phyloP scores from a whole-genome alignment of 2,888 invertebrate genomes.

The Ceramica pisi region DNA sequence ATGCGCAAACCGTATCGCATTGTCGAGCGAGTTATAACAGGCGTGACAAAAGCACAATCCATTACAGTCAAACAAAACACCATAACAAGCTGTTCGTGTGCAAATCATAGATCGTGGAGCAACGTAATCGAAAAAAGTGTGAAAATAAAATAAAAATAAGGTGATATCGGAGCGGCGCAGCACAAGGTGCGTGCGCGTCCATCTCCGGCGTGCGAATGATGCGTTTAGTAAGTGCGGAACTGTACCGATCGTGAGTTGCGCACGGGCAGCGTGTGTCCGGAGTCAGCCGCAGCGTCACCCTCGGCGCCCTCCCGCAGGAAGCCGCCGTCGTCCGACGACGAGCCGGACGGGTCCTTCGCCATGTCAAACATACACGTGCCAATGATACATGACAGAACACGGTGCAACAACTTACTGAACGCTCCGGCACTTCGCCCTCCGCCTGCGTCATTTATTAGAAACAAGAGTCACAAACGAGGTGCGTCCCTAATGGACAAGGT shows the following conservation, averaged over 20 bases:
- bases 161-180: slow-evolving; percentile 61
- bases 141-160: slow-evolving; percentile 68
- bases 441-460: slow-evolving; percentile 68
- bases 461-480: slow-evolving; percentile 69
- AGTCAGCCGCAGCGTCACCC: slow-evolving; percentile 78
- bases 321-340: slow-evolving; percentile 90
- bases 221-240: slow-evolving; percentile 73
- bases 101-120: slow-evolving; percentile 87
- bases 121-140: slow-evolving; percentile 80
- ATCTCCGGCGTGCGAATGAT: slow-evolving; percentile 74
- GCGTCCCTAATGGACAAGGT: slow-evolving; percentile 78
- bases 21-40: slow-evolving; percentile 62
- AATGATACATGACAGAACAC: slow-evolving; percentile 77
- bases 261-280: slow-evolving; percentile 90
- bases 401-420: slow-evolving; percentile 77
- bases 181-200: slow-evolving; percentile 63
- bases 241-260: slow-evolving; percentile 90
- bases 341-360: slow-evolving; percentile 89
- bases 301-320: slow-evolving; percentile 85
- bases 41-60: slow-evolving; percentile 80
- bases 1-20: slow-evolving; percentile 67
- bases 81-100: slow-evolving; percentile 86
- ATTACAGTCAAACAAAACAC: slow-evolving; percentile 74
- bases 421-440: slow-evolving; percentile 66
- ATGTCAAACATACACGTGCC: slow-evolving; percentile 83